Conservation (phyloP, 2,797 vertebrate genomes). For the Choloepus didactylus region DNA sequence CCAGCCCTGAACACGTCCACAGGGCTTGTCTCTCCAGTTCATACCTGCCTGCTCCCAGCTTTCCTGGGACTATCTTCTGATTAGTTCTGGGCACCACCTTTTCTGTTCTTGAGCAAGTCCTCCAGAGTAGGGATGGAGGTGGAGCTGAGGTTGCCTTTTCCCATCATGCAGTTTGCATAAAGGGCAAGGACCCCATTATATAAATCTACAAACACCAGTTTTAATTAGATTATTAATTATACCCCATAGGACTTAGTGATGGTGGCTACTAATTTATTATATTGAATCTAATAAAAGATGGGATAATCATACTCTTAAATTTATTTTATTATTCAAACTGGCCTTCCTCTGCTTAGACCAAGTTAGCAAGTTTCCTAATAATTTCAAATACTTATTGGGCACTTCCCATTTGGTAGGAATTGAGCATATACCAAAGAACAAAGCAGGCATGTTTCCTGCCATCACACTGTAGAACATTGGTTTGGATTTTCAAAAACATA, state of each 20-base stretch:
- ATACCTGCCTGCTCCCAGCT: neutral
- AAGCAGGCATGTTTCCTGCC: neutral
- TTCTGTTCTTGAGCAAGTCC: neutral
- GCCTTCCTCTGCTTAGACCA: neutral
- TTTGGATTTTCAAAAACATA: neutral
- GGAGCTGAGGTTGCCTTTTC: neutral
- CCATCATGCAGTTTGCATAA: neutral
- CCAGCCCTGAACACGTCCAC: neutral
- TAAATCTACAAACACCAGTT: neutral
- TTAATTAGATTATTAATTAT: neutral
- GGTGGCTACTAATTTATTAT: neutral
- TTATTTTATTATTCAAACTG: neutral
- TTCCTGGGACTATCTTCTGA: neutral
- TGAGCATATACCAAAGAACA: neutral
- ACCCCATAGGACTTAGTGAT: neutral
- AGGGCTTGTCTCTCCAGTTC: no score
- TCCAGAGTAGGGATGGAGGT: neutral
- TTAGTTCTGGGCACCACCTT: neutral
- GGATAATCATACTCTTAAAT: neutral
- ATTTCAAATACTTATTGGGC: neutral
- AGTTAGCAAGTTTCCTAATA: constrained; percentile 6
- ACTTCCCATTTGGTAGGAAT: neutral
- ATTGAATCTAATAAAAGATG: neutral
- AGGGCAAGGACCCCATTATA: neutral
- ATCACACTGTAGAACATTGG: neutral